Conservation (phyloP, 2,888 invertebrate species). For the Eilema griseolum region DNA sequence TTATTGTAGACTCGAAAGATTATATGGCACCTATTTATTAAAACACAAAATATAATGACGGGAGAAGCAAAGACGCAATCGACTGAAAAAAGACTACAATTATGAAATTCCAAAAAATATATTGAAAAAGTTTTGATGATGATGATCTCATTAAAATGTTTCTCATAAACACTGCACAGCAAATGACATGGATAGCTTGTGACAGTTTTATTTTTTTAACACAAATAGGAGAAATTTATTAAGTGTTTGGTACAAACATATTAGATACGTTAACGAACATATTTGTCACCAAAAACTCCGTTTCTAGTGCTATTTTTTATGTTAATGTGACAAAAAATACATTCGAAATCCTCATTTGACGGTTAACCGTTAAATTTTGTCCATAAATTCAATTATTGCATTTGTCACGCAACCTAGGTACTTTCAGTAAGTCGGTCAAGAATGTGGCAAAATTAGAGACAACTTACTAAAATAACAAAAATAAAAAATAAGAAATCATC, state of each 20-base stretch:
- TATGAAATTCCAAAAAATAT: neutral
- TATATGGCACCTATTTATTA: too few species aligned
- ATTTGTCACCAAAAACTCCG: constrained; percentile 22
- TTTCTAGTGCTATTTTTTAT: constrained; percentile 28
- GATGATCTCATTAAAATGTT: neutral
- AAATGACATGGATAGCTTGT: neutral
- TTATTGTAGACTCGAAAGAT: too few species aligned
- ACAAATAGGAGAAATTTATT: constrained; percentile 13
- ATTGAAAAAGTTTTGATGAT: neutral
- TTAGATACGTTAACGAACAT: constrained; percentile 20
- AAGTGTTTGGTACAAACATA: neutral
- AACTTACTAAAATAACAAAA: neutral
- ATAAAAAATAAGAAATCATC: neutral
- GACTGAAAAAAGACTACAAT: neutral
- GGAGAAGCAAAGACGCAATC: neutral
- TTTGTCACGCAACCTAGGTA: constrained; percentile 20
- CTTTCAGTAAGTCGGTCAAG: constrained; percentile 42
- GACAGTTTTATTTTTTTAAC: neutral
- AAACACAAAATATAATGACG: neutral
- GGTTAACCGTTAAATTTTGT: constrained; percentile 12
- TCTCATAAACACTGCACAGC: neutral
- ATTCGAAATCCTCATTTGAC: constrained; percentile 22
- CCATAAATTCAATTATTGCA: constrained; percentile 24
- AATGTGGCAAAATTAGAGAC: constrained; percentile 32
- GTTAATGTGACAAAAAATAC: constrained; percentile 29